These are phyloP conservation scores for Aphelenchoides avenae DNA, from an alignment of 1,140 invertebrate genomes.

Conservation along the genomic window DNA sequence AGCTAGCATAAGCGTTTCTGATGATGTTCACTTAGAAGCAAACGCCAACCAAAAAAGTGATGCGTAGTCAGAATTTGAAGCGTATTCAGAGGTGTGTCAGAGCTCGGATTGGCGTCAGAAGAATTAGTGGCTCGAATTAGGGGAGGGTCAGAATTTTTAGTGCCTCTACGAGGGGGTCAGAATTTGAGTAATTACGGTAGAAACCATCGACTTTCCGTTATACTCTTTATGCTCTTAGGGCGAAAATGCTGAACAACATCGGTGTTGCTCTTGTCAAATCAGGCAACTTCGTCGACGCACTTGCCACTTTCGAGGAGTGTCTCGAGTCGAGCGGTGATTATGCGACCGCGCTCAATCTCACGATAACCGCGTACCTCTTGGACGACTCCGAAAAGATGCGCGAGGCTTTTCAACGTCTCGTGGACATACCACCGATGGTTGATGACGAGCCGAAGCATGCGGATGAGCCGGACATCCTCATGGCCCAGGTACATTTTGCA, in stretches of 20 bases:
- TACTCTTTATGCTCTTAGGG: slow-evolving; percentile 64
- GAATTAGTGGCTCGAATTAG: too few relatives aligned
- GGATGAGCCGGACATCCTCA: slow-evolving; percentile 17
- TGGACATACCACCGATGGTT: slow-evolving; percentile 77
- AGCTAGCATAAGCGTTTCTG: too few relatives aligned
- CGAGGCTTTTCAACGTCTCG: slow-evolving; percentile 78
- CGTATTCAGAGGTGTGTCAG: too few relatives aligned
- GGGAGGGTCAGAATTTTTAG: too few relatives aligned
- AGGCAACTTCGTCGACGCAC: slow-evolving; percentile 89
- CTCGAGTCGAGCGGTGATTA: slow-evolving; percentile 79
- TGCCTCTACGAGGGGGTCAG: too few relatives aligned
- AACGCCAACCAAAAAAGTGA: too few relatives aligned
- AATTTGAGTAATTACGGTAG: too few relatives aligned
- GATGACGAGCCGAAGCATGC: slow-evolving; percentile 63
- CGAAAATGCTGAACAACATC: slow-evolving; percentile 98
- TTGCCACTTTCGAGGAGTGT: slow-evolving; percentile 92
- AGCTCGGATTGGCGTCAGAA: too few relatives aligned
- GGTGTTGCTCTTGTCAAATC: slow-evolving; percentile 89
- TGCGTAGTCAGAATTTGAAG: too few relatives aligned
- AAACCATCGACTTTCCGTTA: too few relatives aligned
- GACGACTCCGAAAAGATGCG: slow-evolving; percentile 91
- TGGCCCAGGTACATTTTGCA: too few relatives aligned
- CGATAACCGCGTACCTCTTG: slow-evolving; percentile 86
- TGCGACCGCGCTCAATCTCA: slow-evolving; percentile 78
- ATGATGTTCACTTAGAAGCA: too few relatives aligned